Evolutionary conservation across 1,140 invertebrate species (phyloP).

Genomic region (Drosophila athabasca): DNA sequence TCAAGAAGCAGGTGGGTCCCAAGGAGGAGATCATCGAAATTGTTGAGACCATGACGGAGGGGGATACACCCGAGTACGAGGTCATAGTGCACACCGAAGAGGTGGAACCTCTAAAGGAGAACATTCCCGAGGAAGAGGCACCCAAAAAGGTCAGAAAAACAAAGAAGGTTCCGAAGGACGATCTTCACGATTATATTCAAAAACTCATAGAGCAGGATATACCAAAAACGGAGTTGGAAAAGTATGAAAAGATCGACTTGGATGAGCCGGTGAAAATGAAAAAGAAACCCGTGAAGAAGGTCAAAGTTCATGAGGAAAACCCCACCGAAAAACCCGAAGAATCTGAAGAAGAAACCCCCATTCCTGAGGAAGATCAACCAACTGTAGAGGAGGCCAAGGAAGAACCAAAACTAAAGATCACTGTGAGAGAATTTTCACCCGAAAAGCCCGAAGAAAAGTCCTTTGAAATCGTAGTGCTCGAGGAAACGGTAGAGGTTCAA

Average conservation of each 20-base stretch:
- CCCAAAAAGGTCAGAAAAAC: conserved; percentile 64
- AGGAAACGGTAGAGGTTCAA: conserved; percentile 62
- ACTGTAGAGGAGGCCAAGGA: conserved; percentile 36
- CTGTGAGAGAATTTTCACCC: conserved; percentile 64
- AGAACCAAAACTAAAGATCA: conserved; percentile 51
- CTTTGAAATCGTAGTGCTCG: conserved; percentile 60
- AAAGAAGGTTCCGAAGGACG: conserved; percentile 73
- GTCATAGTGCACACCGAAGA: conserved; percentile 74
- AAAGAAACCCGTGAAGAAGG: conserved; percentile 74
- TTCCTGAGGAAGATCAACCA: conserved; percentile 1
- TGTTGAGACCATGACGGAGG: conserved; percentile 75
- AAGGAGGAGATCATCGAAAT: conserved; percentile 84
- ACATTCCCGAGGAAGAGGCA: conserved; percentile 65
- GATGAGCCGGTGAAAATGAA: conserved; percentile 74
- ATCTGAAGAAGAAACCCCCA: conserved; percentile 45
- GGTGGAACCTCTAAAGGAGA: conserved; percentile 23
- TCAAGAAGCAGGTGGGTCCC: conserved; percentile 77
- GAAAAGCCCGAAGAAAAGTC: conserved; percentile 68
- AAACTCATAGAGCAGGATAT: conserved; percentile 81
- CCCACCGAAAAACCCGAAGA: conserved; percentile 39
- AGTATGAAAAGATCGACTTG: conserved; percentile 82
- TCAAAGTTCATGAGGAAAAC: conserved; percentile 66
- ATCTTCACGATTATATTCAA: conserved; percentile 80
- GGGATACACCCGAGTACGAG: conserved; percentile 77
- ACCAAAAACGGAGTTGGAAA: conserved; percentile 80